phyloP scores from a whole-genome alignment of 2,888 invertebrate genomes.

The Caenorhabditis panamensis region DNA sequence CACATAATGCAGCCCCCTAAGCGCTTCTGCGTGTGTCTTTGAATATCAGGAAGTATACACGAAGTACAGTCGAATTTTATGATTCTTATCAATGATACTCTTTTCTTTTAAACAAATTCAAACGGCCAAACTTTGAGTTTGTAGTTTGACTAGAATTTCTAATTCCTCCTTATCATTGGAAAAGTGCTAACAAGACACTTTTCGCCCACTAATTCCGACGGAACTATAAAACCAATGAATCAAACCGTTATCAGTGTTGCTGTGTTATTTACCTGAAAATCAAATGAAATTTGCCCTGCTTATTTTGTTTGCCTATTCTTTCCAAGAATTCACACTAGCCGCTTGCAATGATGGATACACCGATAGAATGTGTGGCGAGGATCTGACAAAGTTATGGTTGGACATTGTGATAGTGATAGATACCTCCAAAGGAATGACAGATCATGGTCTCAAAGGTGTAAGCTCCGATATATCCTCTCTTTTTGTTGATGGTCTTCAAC shows the following conservation, averaged over 20 bases:
- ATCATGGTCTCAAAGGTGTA: slow-evolving; percentile 15
- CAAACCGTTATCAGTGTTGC: neutral
- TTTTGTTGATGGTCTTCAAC: slow-evolving; percentile 12
- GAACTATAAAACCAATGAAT: neutral
- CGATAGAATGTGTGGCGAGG: slow-evolving; percentile 34
- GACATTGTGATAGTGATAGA: slow-evolving; percentile 52
- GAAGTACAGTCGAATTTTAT: no score
- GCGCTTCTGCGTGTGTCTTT: no score
- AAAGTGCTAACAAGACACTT: neutral
- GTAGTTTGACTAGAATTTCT: no score
- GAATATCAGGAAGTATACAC: no score
- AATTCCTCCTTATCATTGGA: neutral
- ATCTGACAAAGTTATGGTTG: slow-evolving; percentile 42
- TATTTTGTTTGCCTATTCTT: no score
- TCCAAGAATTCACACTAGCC: neutral
- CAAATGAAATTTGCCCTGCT: no score
- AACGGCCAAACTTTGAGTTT: no score
- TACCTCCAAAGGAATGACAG: slow-evolving; percentile 47
- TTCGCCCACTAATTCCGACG: no score
- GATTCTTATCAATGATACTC: no score
- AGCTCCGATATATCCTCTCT: slow-evolving; percentile 23
- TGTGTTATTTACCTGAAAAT: no score
- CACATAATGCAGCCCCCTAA: no score
- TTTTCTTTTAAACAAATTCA: no score
- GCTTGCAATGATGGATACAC: slow-evolving; percentile 9